Conservation (phyloP, 2,113 vertebrate species). For the Dryoscopus gambensis region DNA sequence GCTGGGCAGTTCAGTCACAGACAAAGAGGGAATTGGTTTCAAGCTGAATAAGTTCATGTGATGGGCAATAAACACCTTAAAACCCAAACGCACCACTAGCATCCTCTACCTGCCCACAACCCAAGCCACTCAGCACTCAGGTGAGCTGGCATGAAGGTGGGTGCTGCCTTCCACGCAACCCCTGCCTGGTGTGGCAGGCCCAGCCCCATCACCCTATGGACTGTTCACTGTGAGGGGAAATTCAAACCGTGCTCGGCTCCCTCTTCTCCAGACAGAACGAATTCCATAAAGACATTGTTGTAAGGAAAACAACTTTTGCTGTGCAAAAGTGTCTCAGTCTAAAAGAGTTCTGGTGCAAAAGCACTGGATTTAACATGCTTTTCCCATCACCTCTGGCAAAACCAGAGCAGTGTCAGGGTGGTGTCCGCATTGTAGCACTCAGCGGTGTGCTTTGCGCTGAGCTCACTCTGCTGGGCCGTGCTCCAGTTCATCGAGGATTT, state of each 20-base stretch:
- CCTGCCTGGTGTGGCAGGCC: not conserved
- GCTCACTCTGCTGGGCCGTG: not conserved
- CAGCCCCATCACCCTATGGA: rapidly evolving
- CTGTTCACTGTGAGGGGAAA: rapidly evolving
- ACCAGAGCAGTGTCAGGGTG: not conserved
- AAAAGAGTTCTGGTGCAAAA: not conserved
- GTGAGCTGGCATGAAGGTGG: not conserved
- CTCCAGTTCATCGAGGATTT: not conserved
- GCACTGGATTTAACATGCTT: not conserved
- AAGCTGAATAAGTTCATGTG: not conserved
- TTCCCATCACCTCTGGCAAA: not conserved
- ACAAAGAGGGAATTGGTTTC: not conserved
- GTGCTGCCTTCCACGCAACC: not conserved
- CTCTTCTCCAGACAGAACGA: not conserved
- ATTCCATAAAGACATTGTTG: not conserved
- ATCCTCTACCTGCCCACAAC: not conserved
- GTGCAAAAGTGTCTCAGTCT: not conserved
- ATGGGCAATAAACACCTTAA: not conserved
- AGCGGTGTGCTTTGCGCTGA: not conserved
- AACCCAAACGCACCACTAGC: too few relatives aligned
- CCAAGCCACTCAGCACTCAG: rapidly evolving
- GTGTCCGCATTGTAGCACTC: rapidly evolving
- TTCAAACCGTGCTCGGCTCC: rapidly evolving
- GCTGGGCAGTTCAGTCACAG: not conserved
- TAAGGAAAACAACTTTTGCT: not conserved